Percentiles rank a stretch among this genome's conserved stretches.
These are phyloP conservation scores for Noctua fimbriata DNA, from an alignment of 2,888 invertebrate species.

Conservation along the genomic window DNA sequence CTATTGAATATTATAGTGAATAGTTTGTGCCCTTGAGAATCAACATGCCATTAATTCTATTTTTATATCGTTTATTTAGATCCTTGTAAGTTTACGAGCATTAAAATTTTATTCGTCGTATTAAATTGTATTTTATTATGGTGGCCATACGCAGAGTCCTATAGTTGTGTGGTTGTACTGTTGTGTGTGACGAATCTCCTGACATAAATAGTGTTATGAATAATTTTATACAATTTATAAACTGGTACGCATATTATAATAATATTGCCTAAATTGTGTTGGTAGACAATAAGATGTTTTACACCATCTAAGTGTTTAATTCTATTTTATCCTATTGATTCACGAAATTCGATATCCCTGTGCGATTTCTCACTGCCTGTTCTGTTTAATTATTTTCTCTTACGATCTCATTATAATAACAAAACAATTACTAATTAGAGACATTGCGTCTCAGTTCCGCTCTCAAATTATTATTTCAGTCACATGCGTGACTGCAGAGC, in stretches of 20 bases:
- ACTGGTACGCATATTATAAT: neutral
- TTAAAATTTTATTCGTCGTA: conserved; percentile 54
- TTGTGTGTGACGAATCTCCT: neutral
- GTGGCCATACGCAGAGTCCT: conserved; percentile 6
- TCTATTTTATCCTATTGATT: neutral
- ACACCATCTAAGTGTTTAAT: neutral
- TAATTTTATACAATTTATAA: neutral
- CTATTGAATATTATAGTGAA: conserved; percentile 18
- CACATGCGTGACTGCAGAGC: too few species aligned
- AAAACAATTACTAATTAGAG: neutral
- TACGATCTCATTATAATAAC: neutral
- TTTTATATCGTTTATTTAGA: conserved; percentile 57
- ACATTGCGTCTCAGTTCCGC: too few species aligned
- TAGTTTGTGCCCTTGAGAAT: conserved; percentile 23
- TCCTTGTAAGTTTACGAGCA: conserved; percentile 54
- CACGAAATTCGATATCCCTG: neutral
- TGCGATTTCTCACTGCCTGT: neutral
- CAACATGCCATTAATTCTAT: conserved; percentile 56
- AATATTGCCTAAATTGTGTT: too few species aligned
- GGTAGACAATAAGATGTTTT: too few species aligned
- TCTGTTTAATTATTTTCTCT: neutral
- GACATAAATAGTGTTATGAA: neutral
- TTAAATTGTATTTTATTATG: conserved; percentile 47
- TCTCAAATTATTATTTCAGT: conserved; percentile 2
- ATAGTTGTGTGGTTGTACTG: neutral